Percentiles rank a stretch among this genome's conserved stretches.
phyloP scores from a whole-genome alignment of 1,140 invertebrate genomes.

The Heliconius nattereri region DNA sequence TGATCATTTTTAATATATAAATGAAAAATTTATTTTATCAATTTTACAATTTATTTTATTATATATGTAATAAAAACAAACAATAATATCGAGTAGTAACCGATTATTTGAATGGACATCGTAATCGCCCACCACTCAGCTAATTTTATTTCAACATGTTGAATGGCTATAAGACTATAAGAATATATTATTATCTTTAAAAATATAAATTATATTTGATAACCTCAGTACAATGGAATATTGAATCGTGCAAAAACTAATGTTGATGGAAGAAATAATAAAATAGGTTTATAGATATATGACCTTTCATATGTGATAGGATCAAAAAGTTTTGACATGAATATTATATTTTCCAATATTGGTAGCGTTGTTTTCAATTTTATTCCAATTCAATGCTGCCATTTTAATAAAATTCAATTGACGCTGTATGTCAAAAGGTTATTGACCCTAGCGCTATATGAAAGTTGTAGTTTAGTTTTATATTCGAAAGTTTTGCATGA shows the following conservation, averaged over 20 bases:
- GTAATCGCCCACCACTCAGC: not conserved
- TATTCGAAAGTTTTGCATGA: constrained; percentile 40
- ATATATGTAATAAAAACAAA: not conserved
- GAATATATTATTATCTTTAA: constrained; percentile 16
- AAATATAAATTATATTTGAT: constrained; percentile 13
- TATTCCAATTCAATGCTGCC: not conserved
- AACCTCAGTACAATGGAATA: constrained; percentile 15
- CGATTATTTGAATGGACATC: not conserved
- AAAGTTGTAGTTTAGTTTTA: constrained; percentile 39
- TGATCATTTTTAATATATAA: not conserved
- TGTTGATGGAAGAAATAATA: constrained; percentile 39
- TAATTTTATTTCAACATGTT: constrained; percentile 11
- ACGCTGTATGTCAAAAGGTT: not conserved
- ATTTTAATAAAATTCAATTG: not conserved
- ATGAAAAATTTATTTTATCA: not conserved
- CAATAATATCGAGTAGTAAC: not conserved
- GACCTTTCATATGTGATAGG: constrained; percentile 9
- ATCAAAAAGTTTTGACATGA: not conserved
- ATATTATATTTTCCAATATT: not conserved
- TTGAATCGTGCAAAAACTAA: constrained; percentile 18
- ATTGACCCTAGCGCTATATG: not conserved
- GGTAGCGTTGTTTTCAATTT: not conserved
- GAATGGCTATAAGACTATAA: constrained; percentile 15
- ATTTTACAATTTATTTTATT: no score
- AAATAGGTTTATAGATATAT: constrained; percentile 35